These are phyloP conservation scores for Euglossa dilemma DNA, from an alignment of 1,140 invertebrate genomes.

Conservation along the genomic window DNA sequence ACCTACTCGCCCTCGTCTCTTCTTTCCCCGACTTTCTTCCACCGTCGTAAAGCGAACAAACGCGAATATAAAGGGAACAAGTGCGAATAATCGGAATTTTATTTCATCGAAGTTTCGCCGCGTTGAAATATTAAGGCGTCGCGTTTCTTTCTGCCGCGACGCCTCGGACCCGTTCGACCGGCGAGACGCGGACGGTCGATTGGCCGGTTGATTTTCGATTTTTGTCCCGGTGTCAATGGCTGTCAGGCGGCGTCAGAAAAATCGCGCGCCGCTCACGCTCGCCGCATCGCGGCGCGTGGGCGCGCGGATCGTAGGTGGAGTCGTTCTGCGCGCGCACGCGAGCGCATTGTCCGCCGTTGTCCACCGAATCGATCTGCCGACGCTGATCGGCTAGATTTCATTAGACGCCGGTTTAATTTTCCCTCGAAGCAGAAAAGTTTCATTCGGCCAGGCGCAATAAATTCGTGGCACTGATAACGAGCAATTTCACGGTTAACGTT, in stretches of 20 bases:
- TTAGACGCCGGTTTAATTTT: neutral
- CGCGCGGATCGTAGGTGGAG: conserved; percentile 63
- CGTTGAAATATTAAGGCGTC: neutral
- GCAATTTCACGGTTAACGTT: neutral
- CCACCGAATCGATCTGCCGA: conserved; percentile 45
- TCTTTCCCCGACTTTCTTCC: neutral
- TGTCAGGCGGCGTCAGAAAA: conserved; percentile 33
- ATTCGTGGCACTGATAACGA: neutral
- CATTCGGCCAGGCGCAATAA: too few relatives aligned
- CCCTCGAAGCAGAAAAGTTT: neutral
- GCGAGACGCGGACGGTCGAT: too few relatives aligned
- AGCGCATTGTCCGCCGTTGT: conserved; percentile 62
- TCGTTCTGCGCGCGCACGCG: conserved; percentile 57
- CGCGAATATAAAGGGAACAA: too few relatives aligned
- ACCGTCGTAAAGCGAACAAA: neutral
- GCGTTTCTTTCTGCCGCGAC: neutral
- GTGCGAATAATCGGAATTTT: too few relatives aligned
- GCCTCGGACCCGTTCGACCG: too few relatives aligned
- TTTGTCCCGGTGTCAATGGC: conserved; percentile 13
- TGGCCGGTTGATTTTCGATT: neutral
- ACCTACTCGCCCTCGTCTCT: conserved; percentile 18
- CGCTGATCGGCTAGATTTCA: conserved; percentile 2
- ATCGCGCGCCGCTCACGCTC: conserved; percentile 41
- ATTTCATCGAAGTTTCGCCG: too few relatives aligned
- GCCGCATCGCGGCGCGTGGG: conserved; percentile 51